Evolutionary conservation across 1,140 invertebrate species (phyloP).

Genomic region (Drosophila tropicalis): DNA sequence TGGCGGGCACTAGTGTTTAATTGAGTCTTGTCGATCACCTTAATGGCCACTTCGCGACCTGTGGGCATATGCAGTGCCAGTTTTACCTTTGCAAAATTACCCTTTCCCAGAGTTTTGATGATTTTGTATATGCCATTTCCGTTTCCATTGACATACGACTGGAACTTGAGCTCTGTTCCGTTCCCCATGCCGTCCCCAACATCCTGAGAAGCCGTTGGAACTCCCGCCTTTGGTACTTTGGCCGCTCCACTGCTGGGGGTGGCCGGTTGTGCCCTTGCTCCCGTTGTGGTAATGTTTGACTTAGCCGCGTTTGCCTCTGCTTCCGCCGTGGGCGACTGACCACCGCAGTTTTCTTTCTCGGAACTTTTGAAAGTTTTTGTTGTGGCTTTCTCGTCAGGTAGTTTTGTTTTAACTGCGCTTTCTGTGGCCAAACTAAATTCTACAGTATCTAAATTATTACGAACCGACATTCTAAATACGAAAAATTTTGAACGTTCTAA

Average conservation of each 20-base stretch:
- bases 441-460: constrained; percentile 62
- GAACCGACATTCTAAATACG: constrained; percentile 58
- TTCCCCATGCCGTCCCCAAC: constrained; percentile 39
- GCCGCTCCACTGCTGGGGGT: constrained; percentile 24
- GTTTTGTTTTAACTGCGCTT: constrained; percentile 40
- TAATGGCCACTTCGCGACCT: constrained; percentile 99
- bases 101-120: constrained; percentile 99
- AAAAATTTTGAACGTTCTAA: constrained; percentile 39
- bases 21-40: constrained; percentile 99
- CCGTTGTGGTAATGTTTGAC: constrained; percentile 19
- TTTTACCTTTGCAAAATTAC: constrained; percentile 99
- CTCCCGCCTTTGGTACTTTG: background rate
- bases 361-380: constrained; percentile 45
- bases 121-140: constrained; percentile 95
- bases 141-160: constrained; percentile 63
- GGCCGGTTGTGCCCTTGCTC: constrained; percentile 22
- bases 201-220: constrained; percentile 31
- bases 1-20: constrained; percentile 98
- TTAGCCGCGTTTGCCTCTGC: constrained; percentile 17
- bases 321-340: constrained; percentile 1
- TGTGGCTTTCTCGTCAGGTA: constrained; percentile 28
- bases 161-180: constrained; percentile 53
- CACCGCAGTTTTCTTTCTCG: constrained; percentile 56
- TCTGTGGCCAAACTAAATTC: constrained; percentile 52
- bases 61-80: constrained; percentile 99